Base-by-base conservation (phyloP, 30 jellyfish, hydroid and myxozoan species). In the Nemopilema nomurai region DNA sequence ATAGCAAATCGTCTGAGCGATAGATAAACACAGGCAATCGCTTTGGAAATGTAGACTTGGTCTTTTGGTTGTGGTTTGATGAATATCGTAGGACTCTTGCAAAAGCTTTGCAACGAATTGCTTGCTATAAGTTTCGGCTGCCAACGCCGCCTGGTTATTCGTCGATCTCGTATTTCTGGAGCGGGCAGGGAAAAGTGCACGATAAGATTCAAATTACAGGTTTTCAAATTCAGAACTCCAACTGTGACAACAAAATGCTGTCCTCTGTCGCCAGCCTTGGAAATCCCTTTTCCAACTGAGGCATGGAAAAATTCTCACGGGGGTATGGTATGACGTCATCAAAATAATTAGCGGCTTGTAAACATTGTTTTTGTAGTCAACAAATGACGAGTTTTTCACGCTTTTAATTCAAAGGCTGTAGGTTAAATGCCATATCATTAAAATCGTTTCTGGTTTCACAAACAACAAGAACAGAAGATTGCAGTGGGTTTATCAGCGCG, bases 1-100 rank as follows among this genome's bases (percentile, higher is more conserved):
- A 77, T 27, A 9, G 50, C 66, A 77, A 31, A 32, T 73, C 83
- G 20, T 73, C 69, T 63, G 8, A 33, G 41, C 83, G 83, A 73
- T 13, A 49, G 3, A 73, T 49, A 73, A 73, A 30, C 30, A 30
- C 25, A 73, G 25, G 33, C 83, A 73, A 30, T 73, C 51, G 13
- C 57, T 3, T 41, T 41, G 13, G 57, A 13, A 41, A 41, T 41
- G 6, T 41, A 41, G 13, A 41, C 13, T 41, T 41, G 6, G 9
- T 13, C 13, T 13, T 6, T 41, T 41, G 6, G 13, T 6, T 41
- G 6, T 41, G 57, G 57, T 41, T 41, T 41, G 6, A 13, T 41
- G 57, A 41, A 41, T 41, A 41, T 3, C 57, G 13, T 3, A 13
- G 57, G 57, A 13, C 57, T 3, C 13, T 41, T 41, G 6, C 57